Evolutionary conservation across 2,797 vertebrate species (phyloP).

Genomic region (Lithobates pipiens): DNA sequence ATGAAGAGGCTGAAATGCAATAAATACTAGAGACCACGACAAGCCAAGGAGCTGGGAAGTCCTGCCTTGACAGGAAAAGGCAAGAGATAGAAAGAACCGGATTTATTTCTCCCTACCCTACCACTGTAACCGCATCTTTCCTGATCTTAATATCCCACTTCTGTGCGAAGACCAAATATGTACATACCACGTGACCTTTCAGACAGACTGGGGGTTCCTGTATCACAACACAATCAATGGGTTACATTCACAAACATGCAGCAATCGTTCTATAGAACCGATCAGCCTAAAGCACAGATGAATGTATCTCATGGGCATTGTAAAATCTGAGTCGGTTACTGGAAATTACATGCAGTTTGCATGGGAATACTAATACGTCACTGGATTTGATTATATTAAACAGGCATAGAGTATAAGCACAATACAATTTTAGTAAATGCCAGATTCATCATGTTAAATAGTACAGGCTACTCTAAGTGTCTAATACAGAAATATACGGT

Average conservation of each 20-base stretch:
- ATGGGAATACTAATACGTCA: neutral
- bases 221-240: constrained; percentile 30
- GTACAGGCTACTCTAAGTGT: too few relatives aligned
- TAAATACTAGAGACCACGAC: neutral
- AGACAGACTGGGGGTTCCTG: neutral
- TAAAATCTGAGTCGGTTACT: constrained; percentile 15
- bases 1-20: neutral
- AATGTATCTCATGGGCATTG: neutral
- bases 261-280: constrained; percentile 3
- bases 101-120: neutral
- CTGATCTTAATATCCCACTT: neutral
- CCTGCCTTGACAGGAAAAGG: neutral
- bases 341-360: neutral
- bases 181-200: constrained; percentile 6
- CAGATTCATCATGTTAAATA: too few relatives aligned
- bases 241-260: constrained; percentile 19
- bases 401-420: neutral
- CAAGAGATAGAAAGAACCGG: neutral
- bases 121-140: neutral
- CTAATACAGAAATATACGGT: too few relatives aligned
- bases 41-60: neutral
- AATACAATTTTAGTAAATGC: neutral
- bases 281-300: constrained; percentile 13
- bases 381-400: neutral
- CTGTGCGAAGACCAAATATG: neutral